A percentile compares a stretch with the other conserved stretches of the same genome.
Conservation (phyloP, 2,888 invertebrate genomes). For the Drosophila hamatofila region DNA sequence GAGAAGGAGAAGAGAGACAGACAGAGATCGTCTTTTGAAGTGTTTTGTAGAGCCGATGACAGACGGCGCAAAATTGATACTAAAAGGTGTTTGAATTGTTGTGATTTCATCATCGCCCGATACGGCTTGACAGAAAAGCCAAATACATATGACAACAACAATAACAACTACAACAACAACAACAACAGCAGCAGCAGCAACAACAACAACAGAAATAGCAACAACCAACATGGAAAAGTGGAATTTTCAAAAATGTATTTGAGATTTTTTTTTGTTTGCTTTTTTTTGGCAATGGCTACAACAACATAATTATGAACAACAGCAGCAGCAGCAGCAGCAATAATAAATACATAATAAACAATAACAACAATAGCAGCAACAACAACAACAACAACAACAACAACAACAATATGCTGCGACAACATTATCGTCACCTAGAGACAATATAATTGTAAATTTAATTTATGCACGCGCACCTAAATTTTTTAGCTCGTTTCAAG, state of each 20-base stretch:
- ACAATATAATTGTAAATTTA: constrained; percentile 77
- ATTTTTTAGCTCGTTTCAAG: constrained; percentile 30
- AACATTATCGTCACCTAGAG: constrained; percentile 80
- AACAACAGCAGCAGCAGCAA: neutral
- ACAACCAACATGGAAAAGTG: constrained; percentile 70
- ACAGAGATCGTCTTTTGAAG: constrained; percentile 2
- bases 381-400: constrained; percentile 60
- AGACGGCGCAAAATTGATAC: constrained; percentile 75
- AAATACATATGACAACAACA: constrained; percentile 56
- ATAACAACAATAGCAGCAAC: constrained; percentile 7
- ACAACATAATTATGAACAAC: constrained; percentile 72
- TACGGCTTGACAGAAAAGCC: constrained; percentile 76
- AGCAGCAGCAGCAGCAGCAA: constrained; percentile 13
- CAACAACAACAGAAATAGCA: constrained; percentile 13
- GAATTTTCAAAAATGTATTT: constrained; percentile 70
- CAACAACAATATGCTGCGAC: constrained; percentile 42
- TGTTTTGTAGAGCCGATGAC: constrained; percentile 45
- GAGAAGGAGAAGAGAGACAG: constrained; percentile 3
- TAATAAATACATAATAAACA: constrained; percentile 40
- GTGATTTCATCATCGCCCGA: constrained; percentile 80
- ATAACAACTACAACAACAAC: neutral
- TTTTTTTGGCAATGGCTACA: constrained; percentile 57
- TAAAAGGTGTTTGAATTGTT: constrained; percentile 81
- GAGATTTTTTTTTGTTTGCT: constrained; percentile 16
- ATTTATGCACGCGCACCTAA: constrained; percentile 65